Percentiles rank a stretch among this genome's conserved stretches.
Conservation (phyloP, 2,113 vertebrate species). For the Catharus bicknelli region DNA sequence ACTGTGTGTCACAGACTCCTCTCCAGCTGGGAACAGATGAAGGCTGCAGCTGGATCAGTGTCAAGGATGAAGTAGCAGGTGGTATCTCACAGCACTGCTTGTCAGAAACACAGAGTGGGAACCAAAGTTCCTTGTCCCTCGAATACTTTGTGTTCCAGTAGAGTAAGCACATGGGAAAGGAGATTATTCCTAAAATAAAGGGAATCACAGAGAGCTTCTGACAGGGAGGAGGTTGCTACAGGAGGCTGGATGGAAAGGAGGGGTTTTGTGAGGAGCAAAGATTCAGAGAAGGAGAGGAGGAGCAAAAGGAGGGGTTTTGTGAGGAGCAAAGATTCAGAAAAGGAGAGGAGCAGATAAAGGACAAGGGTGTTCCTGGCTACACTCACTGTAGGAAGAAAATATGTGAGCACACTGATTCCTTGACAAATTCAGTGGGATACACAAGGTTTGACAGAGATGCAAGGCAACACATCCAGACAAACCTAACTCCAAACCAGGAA, state of each 20-base stretch:
- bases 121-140: neutral
- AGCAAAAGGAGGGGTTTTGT: neutral
- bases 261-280: neutral
- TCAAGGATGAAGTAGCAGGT: slow-evolving; percentile 86
- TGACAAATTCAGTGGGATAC: neutral
- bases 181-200: neutral
- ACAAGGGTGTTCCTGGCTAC: neutral
- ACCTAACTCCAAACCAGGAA: neutral
- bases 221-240: neutral
- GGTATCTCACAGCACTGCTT: neutral
- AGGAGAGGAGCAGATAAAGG: neutral
- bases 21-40: slow-evolving; percentile 30
- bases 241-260: neutral
- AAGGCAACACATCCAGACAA: neutral
- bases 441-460: neutral
- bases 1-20: slow-evolving; percentile 68
- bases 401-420: accelerated
- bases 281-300: neutral
- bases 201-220: neutral
- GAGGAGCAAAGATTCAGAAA: neutral
- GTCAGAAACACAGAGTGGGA: neutral
- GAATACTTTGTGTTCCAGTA: neutral
- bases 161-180: neutral
- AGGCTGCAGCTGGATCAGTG: slow-evolving; percentile 85
- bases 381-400: neutral